Evolutionary conservation across 2,888 invertebrate species (phyloP), one percentile per base, ranked within the genome.

Genomic region (Philopedon plagiatum): DNA sequence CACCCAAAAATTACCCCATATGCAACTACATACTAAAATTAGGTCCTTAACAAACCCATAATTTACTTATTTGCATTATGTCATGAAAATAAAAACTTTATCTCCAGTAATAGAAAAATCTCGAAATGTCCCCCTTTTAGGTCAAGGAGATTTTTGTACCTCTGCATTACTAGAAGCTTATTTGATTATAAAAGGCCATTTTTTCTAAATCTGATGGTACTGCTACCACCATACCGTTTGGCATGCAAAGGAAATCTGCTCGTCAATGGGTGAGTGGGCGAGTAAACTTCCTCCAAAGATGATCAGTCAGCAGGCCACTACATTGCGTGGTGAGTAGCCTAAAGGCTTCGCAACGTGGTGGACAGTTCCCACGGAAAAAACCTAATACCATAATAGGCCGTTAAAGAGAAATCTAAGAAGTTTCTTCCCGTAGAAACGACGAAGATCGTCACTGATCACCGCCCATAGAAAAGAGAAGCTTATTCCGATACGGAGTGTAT

Each of bases 401-500:
- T 60, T 37, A 11, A 54, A 60, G 29, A 60, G 29, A n/a, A 23
- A 29, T 51, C 51, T 32, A 61, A 21, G 37, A 19, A 29, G 26
- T 7, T 49, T 68, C 61, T 57, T 26, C 11, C 54, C 39, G 37
- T 54, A 41, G 29, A 60, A 68, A 26, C 39, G 18, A 19, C 29
- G 15, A 21, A 9, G 18, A 29, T 26, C 39, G 29, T 37, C 39
- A 60, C 67, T 51, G 39, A 68, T 57, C 54, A 68, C 26, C 41
- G 29, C 39, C 44, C 11, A 11, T 39, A 62, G 41, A 69, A 62
- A 44, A 71, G 57, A 83, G 61, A 75, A 75, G 63, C 71, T 75
- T 83, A 81, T 82, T 85, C 85, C 85, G 85, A 85, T 86, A 85
- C 84, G 85, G 85, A 85, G 84, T 84, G 72, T 74, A 71, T 83